phyloP scores from a whole-genome alignment of 2,113 vertebrate genomes.

The Leptobrachium ailaonicum region DNA sequence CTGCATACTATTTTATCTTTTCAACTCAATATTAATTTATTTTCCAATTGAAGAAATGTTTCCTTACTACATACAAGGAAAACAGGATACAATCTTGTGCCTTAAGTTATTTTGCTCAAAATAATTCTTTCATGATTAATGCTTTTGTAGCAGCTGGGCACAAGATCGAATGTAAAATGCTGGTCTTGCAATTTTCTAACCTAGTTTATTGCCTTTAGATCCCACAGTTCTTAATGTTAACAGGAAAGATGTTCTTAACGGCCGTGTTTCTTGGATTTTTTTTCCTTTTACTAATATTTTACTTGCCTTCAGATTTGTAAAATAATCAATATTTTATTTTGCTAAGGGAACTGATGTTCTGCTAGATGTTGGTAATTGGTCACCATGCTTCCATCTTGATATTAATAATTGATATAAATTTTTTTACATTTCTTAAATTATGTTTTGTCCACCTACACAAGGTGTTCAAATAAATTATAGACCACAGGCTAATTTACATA shows the following conservation, averaged over 20 bases:
- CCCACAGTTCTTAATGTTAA: constrained; percentile 24
- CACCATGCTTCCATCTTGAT: too few species aligned
- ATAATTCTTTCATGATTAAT: constrained; percentile 50
- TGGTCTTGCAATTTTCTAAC: constrained; percentile 38
- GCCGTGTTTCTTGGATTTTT: not conserved
- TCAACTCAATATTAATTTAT: constrained; percentile 17
- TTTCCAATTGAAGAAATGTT: constrained; percentile 30
- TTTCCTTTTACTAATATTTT: constrained; percentile 4
- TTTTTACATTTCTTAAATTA: too few species aligned
- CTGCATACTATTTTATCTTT: constrained; percentile 27
- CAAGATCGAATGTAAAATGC: constrained; percentile 36
- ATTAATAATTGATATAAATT: too few species aligned
- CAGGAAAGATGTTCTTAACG: constrained; percentile 15
- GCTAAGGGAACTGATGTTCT: too few species aligned
- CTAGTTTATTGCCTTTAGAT: constrained; percentile 44
- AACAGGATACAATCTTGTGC: constrained; percentile 30
- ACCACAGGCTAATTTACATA: too few species aligned
- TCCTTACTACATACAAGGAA: constrained; percentile 23
- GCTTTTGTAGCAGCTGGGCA: constrained; percentile 39
- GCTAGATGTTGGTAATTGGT: too few species aligned
- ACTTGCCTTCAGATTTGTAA: too few species aligned
- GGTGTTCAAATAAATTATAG: too few species aligned
- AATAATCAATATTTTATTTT: too few species aligned
- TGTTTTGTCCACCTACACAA: too few species aligned
- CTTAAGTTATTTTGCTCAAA: constrained; percentile 41